Evolutionary conservation across 1,140 invertebrate species (phyloP), one percentile per base, ranked within the genome.

Genomic region (Lasaia peninsularis): DNA sequence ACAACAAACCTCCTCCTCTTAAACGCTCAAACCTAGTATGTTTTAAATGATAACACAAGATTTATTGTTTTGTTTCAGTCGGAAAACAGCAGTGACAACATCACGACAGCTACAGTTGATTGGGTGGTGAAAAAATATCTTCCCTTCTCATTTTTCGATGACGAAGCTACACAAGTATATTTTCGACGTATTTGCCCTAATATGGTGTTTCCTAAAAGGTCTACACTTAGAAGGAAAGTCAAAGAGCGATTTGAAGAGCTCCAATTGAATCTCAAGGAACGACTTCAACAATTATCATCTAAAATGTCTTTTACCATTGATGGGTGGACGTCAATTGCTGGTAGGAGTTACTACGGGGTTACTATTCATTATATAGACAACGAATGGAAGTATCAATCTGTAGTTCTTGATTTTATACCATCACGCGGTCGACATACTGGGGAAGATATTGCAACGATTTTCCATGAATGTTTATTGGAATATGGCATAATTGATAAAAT

Each of bases 241-340:
- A 65, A 71, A 72, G 56, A 74, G 62, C 58, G 60, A 65, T 71
- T 67, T 71, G 40, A 62, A 68, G 40, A 53, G 31, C 58, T 76
- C 40, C 51, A 74, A 65, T 55, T 56, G 52, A 60, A 61, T 65
- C 53, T 73, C 48, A 73, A 69, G 60, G 44, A 63, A 67, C 56
- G 56, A 65, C 65, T 65, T 58, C 52, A 69, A 67, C 58, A 73
- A 65, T 64, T 60, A 49, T 60, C 60, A 63, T 81, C 67, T 49
- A 78, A 74, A 68, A 72, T 78, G 37, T 75, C 72, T n/a, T 78
- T 79, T 68, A 76, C 76, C 32, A 68, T 78, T 63, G 75, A 81
- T 73, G 73, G 65, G 51, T 81, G 69, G 73, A 74, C 72, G 54
- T 74, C 69, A 59, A 59, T 59, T 56, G 65, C 64, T 60, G 56